phyloP scores from a whole-genome alignment of 2,888 invertebrate genomes.

The Baccha elongata region DNA sequence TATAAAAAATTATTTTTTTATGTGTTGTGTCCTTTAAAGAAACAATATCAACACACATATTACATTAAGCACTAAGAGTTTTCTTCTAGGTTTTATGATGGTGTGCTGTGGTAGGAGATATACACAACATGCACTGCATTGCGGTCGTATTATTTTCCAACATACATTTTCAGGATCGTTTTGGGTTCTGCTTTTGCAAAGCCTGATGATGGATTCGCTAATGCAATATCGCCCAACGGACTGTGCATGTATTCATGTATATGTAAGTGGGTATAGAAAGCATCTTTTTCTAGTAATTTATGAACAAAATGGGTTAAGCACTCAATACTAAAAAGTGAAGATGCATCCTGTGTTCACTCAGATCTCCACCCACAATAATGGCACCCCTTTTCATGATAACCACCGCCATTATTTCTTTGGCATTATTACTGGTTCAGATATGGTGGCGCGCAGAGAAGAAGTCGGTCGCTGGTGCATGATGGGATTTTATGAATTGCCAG shows the following conservation, averaged over 20 bases:
- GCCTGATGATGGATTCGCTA: constrained; percentile 63
- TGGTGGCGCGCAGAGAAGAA: constrained; percentile 10
- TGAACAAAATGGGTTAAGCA: constrained; percentile 75
- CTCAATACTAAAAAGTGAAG: constrained; percentile 74
- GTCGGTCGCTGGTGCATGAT: not conserved
- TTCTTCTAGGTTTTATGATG: constrained; percentile 33
- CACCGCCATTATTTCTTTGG: constrained; percentile 57
- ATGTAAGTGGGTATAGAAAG: constrained; percentile 65
- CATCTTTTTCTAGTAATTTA: constrained; percentile 73
- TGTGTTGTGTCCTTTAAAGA: constrained; percentile 52
- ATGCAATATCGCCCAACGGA: constrained; percentile 49
- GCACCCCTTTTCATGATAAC: constrained; percentile 2
- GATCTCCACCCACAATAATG: too few relatives aligned
- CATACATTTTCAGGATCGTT: not conserved
- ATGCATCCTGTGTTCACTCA: constrained; percentile 43
- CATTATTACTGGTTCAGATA: constrained; percentile 44
- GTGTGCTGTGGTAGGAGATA: not conserved
- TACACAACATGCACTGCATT: not conserved
- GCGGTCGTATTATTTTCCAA: not conserved
- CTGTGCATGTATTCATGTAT: too few relatives aligned
- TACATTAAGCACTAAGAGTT: constrained; percentile 59
- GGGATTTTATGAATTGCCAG: constrained; percentile 52
- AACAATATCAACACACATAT: constrained; percentile 62
- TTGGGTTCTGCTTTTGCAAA: constrained; percentile 8
- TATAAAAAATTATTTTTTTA: constrained; percentile 52